Evolutionary conservation across 92 coral and sea anemone species (phyloP).

Genomic region (Epizoanthus scotinus): DNA sequence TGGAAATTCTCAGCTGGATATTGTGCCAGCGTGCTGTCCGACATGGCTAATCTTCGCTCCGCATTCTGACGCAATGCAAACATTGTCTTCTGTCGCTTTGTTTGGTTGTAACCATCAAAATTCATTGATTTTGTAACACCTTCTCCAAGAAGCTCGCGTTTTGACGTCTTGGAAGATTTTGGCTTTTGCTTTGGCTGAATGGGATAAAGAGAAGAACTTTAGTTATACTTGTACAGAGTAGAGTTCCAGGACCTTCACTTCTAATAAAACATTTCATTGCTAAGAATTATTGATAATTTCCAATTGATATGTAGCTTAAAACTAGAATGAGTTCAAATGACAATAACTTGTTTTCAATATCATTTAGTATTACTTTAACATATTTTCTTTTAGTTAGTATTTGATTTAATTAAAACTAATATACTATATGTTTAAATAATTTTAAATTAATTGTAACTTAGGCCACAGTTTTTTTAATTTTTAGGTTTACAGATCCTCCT

Average conservation of each 20-base stretch:
- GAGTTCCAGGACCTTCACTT: neutral
- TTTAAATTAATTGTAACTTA: no score
- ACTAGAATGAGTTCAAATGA: no score
- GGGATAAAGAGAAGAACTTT: neutral
- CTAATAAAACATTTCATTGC: no score
- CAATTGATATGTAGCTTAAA: no score
- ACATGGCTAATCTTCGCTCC: conserved; percentile 58
- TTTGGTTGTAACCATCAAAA: conserved; percentile 47
- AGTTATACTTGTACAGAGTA: neutral
- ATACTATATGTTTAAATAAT: no score
- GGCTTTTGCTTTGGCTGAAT: conserved; percentile 76
- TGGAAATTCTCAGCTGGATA: conserved; percentile 43
- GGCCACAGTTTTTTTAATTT: no score
- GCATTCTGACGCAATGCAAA: conserved; percentile 72
- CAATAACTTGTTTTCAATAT: no score
- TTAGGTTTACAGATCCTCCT: no score
- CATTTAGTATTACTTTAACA: no score
- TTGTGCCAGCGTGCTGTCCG: conserved; percentile 49
- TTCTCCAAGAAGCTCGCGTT: conserved; percentile 87
- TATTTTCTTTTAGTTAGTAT: no score
- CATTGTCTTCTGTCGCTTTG: conserved; percentile 65
- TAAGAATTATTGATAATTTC: no score
- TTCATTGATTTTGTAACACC: conserved; percentile 87
- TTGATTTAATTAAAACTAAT: no score
- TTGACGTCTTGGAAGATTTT: conserved; percentile 70